These are phyloP conservation scores for Pyrochroa serraticornis DNA, from an alignment of 2,888 invertebrate species.

Conservation along the genomic window DNA sequence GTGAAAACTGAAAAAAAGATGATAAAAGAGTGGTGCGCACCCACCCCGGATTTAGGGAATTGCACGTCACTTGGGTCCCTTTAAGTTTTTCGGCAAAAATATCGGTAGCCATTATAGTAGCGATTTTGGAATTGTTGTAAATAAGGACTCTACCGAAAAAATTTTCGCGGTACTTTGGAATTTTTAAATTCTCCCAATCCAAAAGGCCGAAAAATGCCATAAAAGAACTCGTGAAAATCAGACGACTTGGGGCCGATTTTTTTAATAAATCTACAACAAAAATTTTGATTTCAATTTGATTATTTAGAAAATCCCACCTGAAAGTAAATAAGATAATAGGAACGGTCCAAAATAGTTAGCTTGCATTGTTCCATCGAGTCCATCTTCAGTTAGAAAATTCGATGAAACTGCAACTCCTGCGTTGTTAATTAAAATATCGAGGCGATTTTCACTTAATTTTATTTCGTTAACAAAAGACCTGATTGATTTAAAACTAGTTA, in stretches of 20 bases:
- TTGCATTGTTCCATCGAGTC: conserved; percentile 86
- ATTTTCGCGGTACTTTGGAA: conserved; percentile 66
- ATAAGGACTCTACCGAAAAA: conserved; percentile 75
- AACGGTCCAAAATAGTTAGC: conserved; percentile 95
- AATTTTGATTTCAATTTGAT: not conserved
- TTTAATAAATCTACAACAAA: conserved; percentile 70
- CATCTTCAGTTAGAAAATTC: conserved; percentile 74
- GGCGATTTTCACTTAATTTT: conserved; percentile 70
- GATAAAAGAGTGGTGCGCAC: conserved; percentile 84
- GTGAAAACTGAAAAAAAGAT: conserved; percentile 36
- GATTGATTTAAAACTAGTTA: conserved; percentile 78
- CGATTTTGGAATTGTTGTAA: conserved; percentile 69
- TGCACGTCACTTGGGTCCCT: conserved; percentile 79
- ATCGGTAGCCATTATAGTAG: conserved; percentile 79
- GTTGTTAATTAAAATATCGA: conserved; percentile 87
- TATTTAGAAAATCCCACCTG: conserved; percentile 57
- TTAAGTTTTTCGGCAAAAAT: conserved; percentile 79
- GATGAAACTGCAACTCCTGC: conserved; percentile 82
- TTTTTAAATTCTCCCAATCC: conserved; percentile 79
- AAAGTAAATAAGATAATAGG: conserved; percentile 86
- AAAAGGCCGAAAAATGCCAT: conserved; percentile 75
- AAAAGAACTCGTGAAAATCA: conserved; percentile 82
- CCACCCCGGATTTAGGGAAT: conserved; percentile 87
- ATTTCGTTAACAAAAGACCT: conserved; percentile 84
- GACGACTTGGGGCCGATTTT: conserved; percentile 74